A percentile compares a stretch with the other conserved stretches of the same genome.
Evolutionary conservation across 2,797 vertebrate genomes (phyloP).

Genomic region (Synaphobranchus kaupii): DNA sequence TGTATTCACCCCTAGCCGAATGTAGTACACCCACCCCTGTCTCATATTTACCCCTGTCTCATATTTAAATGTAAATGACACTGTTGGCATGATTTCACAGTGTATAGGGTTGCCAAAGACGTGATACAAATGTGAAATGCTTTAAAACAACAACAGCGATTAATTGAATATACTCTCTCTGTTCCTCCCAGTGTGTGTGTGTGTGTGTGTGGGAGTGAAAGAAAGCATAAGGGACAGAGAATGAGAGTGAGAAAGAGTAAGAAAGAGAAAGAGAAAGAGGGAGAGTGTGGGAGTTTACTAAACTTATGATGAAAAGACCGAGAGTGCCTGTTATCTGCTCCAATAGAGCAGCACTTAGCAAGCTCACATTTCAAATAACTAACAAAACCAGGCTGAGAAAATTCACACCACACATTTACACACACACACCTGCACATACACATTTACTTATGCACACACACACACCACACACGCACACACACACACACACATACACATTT

Average conservation of each 20-base stretch:
- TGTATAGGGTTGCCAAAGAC: neutral
- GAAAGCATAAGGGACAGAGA: neutral
- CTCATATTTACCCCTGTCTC: neutral
- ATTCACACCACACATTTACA: neutral
- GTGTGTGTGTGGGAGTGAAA: neutral
- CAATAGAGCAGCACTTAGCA: neutral
- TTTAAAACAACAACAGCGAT: neutral
- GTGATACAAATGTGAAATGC: neutral
- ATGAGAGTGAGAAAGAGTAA: neutral
- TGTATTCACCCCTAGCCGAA: neutral
- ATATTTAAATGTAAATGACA: neutral
- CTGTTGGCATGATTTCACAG: constrained; percentile 5
- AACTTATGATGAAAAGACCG: neutral
- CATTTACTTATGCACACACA: neutral
- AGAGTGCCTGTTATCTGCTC: neutral
- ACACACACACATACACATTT: neutral
- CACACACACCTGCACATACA: neutral
- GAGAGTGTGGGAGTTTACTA: neutral
- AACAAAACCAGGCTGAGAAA: neutral
- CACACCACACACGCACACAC: neutral
- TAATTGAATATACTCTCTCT: neutral
- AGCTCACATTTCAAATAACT: constrained; percentile 8
- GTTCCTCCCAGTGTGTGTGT: neutral
- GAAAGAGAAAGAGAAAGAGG: neutral
- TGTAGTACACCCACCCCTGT: neutral